Conservation (phyloP, 2,888 invertebrate species). For the Ethmia dodecea region DNA sequence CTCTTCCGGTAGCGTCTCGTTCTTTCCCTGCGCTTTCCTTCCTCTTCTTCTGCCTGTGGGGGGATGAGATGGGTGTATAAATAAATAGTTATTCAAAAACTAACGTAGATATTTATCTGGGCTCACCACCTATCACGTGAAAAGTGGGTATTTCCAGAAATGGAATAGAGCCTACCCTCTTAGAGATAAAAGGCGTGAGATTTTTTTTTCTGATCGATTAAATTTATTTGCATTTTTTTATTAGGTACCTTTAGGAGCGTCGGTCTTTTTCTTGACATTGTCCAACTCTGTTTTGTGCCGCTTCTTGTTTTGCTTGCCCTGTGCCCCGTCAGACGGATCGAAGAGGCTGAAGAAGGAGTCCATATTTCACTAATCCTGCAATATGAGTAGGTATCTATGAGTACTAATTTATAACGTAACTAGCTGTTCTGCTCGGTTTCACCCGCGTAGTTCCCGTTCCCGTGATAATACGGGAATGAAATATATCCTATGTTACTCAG, state of each 20-base stretch:
- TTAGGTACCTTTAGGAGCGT: slow-evolving; percentile 48
- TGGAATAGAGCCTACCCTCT: too few species aligned
- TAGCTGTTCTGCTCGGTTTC: background rate
- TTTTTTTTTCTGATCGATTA: background rate
- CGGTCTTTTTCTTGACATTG: slow-evolving; percentile 53
- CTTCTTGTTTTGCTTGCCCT: slow-evolving; percentile 63
- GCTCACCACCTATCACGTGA: too few species aligned
- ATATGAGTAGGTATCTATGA: slow-evolving; percentile 15
- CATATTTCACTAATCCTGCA: slow-evolving; percentile 76
- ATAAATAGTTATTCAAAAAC: background rate
- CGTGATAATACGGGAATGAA: background rate
- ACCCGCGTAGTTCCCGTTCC: background rate
- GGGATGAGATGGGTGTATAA: background rate
- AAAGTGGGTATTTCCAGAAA: too few species aligned
- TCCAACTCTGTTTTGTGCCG: slow-evolving; percentile 52
- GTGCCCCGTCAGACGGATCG: slow-evolving; percentile 78
- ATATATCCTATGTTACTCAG: background rate
- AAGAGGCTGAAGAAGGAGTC: slow-evolving; percentile 90
- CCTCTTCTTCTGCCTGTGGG: slow-evolving; percentile 52
- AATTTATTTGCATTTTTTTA: background rate
- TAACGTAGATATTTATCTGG: too few species aligned
- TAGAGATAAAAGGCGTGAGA: too few species aligned
- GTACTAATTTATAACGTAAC: background rate
- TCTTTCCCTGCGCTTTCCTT: slow-evolving; percentile 51
- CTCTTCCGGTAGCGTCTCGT: slow-evolving; percentile 58